Percentiles rank a stretch among this genome's conserved stretches.
These are phyloP conservation scores for Halocaridina rubra DNA, from an alignment of 2,888 invertebrate species.

Conservation along the genomic window DNA sequence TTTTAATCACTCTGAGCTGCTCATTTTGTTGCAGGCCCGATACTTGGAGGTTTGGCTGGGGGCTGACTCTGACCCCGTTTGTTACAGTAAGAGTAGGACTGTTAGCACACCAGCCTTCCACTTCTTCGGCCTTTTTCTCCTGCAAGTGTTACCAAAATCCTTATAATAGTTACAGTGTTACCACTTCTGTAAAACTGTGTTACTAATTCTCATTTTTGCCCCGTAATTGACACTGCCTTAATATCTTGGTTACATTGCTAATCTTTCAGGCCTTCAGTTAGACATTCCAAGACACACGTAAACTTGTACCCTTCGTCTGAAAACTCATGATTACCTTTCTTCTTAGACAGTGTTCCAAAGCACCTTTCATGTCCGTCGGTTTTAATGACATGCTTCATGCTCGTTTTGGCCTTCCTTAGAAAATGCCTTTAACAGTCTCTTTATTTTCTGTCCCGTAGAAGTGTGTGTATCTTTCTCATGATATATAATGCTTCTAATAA, in stretches of 20 bases:
- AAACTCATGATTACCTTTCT: not conserved
- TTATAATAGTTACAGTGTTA: not conserved
- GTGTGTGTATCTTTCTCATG: too few relatives aligned
- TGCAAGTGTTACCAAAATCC: not conserved
- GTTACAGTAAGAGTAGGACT: slow-evolving; percentile 47
- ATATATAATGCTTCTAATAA: too few relatives aligned
- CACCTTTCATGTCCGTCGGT: too few relatives aligned
- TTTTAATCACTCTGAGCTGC: too few relatives aligned
- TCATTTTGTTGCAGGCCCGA: slow-evolving; percentile 40
- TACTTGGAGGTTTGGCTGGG: slow-evolving; percentile 45
- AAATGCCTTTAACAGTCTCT: too few relatives aligned
- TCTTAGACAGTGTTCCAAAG: too few relatives aligned
- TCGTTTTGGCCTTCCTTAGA: too few relatives aligned
- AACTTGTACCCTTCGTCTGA: not conserved
- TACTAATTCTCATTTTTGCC: too few relatives aligned
- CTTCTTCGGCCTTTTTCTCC: not conserved
- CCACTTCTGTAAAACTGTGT: not conserved
- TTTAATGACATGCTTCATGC: too few relatives aligned
- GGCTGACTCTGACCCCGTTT: slow-evolving; percentile 29
- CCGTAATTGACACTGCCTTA: too few relatives aligned
- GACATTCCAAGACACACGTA: not conserved
- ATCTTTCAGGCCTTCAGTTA: not conserved
- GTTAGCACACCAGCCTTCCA: not conserved
- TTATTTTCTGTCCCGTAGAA: too few relatives aligned
- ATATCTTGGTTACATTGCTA: too few relatives aligned